Evolutionary conservation across 2,113 vertebrate species (phyloP).

Genomic region (Pedionomus torquatus): DNA sequence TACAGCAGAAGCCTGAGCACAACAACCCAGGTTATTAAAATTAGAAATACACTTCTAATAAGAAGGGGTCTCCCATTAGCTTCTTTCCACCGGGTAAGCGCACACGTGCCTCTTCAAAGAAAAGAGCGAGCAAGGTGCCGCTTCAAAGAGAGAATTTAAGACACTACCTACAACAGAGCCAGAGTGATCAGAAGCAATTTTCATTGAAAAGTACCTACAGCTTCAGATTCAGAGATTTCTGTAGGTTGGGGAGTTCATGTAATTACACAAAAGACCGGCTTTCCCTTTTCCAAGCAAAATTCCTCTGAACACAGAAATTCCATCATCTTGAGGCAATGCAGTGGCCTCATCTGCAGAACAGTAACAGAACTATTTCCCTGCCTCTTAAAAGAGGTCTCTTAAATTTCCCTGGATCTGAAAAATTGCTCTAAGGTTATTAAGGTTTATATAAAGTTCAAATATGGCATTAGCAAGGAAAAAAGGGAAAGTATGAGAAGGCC

Average conservation of each 20-base stretch:
- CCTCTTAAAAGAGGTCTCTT: too few relatives aligned
- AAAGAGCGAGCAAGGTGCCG: fast-evolving
- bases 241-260: background rate
- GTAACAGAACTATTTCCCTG: background rate
- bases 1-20: fast-evolving
- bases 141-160: background rate
- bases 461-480: background rate
- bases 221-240: background rate
- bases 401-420: background rate
- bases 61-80: background rate
- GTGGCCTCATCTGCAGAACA: background rate
- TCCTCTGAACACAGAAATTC: background rate
- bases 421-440: background rate
- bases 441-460: background rate
- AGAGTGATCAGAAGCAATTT: background rate
- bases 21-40: background rate
- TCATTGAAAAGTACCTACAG: background rate
- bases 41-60: background rate
- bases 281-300: background rate
- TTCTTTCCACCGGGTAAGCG: background rate
- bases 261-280: background rate
- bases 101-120: background rate
- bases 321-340: fast-evolving
- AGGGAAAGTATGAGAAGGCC: background rate
- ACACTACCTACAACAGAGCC: background rate